A percentile compares a stretch with the other conserved stretches of the same genome.
These are phyloP conservation scores for Aphelinus certus DNA, from an alignment of 1,140 invertebrate genomes.

Conservation along the genomic window DNA sequence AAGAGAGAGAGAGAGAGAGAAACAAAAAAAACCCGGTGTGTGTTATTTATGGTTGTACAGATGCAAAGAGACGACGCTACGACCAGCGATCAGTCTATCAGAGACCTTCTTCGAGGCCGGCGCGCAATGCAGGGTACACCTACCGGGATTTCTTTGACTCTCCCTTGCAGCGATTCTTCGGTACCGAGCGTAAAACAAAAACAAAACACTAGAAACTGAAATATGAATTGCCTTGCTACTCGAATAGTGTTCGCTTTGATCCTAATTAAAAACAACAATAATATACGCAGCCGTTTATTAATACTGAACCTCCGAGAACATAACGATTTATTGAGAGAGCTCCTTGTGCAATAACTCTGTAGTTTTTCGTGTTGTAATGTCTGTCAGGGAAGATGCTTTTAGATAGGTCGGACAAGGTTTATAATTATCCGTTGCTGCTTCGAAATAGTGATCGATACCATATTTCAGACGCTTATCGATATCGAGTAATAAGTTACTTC, in stretches of 20 bases:
- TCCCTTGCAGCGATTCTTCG: conserved; percentile 85
- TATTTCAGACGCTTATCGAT: too few relatives aligned
- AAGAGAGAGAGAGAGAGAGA: background rate
- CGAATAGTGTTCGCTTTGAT: conserved; percentile 28
- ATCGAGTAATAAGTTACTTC: too few relatives aligned
- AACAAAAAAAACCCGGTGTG: background rate
- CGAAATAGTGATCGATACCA: too few relatives aligned
- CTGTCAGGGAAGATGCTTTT: too few relatives aligned
- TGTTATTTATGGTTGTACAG: conserved; percentile 52
- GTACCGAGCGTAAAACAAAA: conserved; percentile 64
- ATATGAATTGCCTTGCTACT: background rate
- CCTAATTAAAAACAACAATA: conserved; percentile 33
- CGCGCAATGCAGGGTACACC: conserved; percentile 68
- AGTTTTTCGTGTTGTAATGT: too few relatives aligned
- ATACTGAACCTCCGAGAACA: background rate
- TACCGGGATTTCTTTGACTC: conserved; percentile 85
- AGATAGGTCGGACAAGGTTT: too few relatives aligned
- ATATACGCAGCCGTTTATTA: conserved; percentile 13
- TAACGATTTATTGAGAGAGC: too few relatives aligned
- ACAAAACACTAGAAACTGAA: conserved; percentile 30
- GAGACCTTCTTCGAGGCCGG: conserved; percentile 57
- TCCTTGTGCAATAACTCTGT: too few relatives aligned
- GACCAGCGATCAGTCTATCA: conserved; percentile 66
- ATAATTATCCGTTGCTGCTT: too few relatives aligned
- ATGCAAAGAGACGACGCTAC: conserved; percentile 68